Evolutionary conservation across 2,888 invertebrate genomes (phyloP), one percentile per base, ranked within the genome.

Genomic region (Oscheius sp.): DNA sequence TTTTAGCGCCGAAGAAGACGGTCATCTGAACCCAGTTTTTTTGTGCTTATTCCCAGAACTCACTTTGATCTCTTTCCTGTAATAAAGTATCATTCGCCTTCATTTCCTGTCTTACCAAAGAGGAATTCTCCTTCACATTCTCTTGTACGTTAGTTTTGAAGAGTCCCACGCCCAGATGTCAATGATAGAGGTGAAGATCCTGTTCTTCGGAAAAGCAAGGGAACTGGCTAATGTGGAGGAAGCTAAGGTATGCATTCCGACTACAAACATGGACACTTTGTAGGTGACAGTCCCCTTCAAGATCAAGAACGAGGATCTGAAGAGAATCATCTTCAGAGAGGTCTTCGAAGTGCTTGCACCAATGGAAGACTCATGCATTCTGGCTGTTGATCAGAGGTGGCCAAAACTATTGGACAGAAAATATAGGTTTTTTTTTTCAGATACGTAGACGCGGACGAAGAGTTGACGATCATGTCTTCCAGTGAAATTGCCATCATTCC

Each of bases 401-500:
- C 21, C 21, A 21, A 0, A 60, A 72, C 47, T 42, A 42, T 21
- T 37, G 11, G 42, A 21, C 47, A 11, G 48, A 63, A 47, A 48
- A 2, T 2, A 32, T 37, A 35, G 37, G 48, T 47, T 47, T 58
- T 48, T 62, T 48, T 48, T 65, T 80, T 33, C 73, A 81, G 81
- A 73, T 81, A 79, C 60, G 66, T 75, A 2, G 55, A 60, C 10
- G 60, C 70, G 0, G 79, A 73, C 2, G 75, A 81, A 47, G 48
- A 59, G 7, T 71, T 82, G 42, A 63, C 71, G 21, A 57, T 82
- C 59, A 53, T 73, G 7, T 57, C 76, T 1, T 78, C 78, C 59
- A 75, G 78, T 21, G 83, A 83, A 60, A 78, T 83, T 57, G 83
- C 81, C 13, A 70, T 83, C 35, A 83, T 83, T 60, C 83, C 83